Evolutionary conservation across 1,140 invertebrate genomes (phyloP).

Genomic region (Phymastichus coffea): DNA sequence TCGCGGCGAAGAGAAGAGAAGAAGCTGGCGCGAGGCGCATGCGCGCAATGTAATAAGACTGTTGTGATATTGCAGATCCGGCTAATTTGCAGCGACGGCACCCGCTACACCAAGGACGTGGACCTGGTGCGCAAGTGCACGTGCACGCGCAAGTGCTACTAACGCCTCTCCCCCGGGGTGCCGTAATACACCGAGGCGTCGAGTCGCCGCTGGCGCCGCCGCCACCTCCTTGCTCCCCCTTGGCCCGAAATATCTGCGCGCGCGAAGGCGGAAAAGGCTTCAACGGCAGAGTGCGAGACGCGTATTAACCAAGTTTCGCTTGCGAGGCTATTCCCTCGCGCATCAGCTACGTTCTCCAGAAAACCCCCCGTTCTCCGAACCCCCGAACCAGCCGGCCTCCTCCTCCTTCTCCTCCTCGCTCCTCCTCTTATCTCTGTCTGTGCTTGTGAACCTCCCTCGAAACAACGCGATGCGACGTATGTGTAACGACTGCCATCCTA

Average conservation of each 20-base stretch:
- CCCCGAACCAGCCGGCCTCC: not conserved
- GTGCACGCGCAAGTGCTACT: conserved; percentile 81
- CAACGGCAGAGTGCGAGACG: no score
- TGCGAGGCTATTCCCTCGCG: conserved; percentile 8
- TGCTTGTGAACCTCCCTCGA: not conserved
- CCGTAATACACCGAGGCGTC: not conserved
- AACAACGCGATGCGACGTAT: no score
- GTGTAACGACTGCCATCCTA: not conserved
- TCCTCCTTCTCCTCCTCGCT: not conserved
- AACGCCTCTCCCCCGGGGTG: conserved; percentile 31
- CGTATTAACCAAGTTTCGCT: conserved; percentile 18
- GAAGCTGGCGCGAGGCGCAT: no score
- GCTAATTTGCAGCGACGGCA: conserved; percentile 88
- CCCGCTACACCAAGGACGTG: conserved; percentile 91
- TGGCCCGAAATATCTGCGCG: not conserved
- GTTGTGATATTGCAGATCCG: no score
- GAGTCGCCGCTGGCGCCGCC: not conserved
- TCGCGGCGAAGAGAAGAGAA: no score
- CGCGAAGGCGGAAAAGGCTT: no score
- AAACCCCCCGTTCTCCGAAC: not conserved
- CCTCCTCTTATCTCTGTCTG: not conserved
- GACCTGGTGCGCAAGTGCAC: conserved; percentile 94
- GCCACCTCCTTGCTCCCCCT: not conserved
- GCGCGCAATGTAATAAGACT: no score
- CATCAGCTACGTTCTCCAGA: conserved; percentile 7